These are phyloP conservation scores for Tetanocera ferruginea DNA, from an alignment of 2,888 invertebrate genomes.

Conservation along the genomic window DNA sequence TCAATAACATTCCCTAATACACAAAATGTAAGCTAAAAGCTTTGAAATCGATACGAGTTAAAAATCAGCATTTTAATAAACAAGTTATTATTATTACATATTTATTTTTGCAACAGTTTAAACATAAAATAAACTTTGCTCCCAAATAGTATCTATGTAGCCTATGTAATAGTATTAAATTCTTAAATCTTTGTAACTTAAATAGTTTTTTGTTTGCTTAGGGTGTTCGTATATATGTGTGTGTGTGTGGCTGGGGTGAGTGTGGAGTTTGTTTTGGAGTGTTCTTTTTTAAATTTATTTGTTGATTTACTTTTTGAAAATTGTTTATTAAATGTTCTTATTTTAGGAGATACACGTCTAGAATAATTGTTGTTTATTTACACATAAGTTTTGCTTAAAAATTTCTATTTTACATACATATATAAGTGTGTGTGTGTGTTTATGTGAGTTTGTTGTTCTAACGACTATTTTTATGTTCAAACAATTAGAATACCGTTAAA, in stretches of 20 bases:
- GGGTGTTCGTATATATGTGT: neutral
- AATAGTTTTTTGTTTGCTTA: conserved; percentile 22
- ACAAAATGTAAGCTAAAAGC: too few relatives aligned
- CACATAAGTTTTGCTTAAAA: conserved; percentile 27
- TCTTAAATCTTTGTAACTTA: conserved; percentile 15
- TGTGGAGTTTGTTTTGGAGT: neutral
- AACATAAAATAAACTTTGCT: conserved; percentile 40
- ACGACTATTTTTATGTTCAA: conserved; percentile 15
- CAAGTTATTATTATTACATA: conserved; percentile 30
- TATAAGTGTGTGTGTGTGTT: conserved; percentile 8
- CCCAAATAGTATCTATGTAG: conserved; percentile 24
- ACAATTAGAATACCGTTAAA: conserved; percentile 27
- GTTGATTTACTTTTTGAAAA: conserved; percentile 7
- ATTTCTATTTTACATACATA: conserved; percentile 24
- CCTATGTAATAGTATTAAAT: conserved; percentile 20
- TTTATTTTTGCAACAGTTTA: conserved; percentile 38
- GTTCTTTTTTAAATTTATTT: conserved; percentile 1
- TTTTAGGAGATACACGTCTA: conserved; percentile 25
- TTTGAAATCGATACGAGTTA: neutral
- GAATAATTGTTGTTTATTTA: conserved; percentile 28
- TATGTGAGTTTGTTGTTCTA: neutral
- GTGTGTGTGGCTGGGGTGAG: neutral
- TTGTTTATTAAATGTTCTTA: conserved; percentile 26
- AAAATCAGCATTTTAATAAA: conserved; percentile 21
- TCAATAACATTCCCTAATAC: too few relatives aligned